Percentiles rank a stretch among this genome's conserved stretches.
Evolutionary conservation across 2,888 invertebrate genomes (phyloP).

Genomic region (Herminia tarsipennalis): DNA sequence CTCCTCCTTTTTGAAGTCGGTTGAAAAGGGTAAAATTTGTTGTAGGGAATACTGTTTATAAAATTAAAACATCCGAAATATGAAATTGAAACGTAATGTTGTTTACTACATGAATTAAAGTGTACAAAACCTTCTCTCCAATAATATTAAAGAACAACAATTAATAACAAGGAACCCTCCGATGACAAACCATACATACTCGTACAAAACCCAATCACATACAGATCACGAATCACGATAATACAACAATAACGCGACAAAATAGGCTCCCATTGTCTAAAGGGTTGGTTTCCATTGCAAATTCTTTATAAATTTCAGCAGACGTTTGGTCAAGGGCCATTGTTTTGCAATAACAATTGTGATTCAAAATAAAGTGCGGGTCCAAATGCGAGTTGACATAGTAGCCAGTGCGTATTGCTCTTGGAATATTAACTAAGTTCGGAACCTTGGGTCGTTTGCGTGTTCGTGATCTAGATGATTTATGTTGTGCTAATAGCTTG

Average conservation of each 20-base stretch:
- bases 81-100: no score
- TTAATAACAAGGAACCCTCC: no score
- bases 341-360: constrained; percentile 41
- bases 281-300: constrained; percentile 35
- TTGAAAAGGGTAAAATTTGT: no score
- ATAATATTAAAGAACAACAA: no score
- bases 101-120: no score
- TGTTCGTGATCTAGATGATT: constrained; percentile 39
- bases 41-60: no score
- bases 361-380: constrained; percentile 40
- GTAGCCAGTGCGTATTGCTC: constrained; percentile 22
- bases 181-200: no score
- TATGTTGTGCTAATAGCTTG: constrained; percentile 7
- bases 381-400: constrained; percentile 41
- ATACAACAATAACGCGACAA: constrained; percentile 31
- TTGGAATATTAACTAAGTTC: constrained; percentile 38
- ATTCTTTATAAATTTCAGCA: constrained; percentile 42
- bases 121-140: no score
- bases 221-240: constrained; percentile 2
- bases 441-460: constrained; percentile 32
- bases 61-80: no score
- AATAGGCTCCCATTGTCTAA: constrained; percentile 39
- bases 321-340: constrained; percentile 40
- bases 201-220: no score
- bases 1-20: no score